Evolutionary conservation across 53 echinoderm and acorn worm genomes (phyloP), one percentile per base, ranked within the genome.

Genomic region (Antedon mediterranea): DNA sequence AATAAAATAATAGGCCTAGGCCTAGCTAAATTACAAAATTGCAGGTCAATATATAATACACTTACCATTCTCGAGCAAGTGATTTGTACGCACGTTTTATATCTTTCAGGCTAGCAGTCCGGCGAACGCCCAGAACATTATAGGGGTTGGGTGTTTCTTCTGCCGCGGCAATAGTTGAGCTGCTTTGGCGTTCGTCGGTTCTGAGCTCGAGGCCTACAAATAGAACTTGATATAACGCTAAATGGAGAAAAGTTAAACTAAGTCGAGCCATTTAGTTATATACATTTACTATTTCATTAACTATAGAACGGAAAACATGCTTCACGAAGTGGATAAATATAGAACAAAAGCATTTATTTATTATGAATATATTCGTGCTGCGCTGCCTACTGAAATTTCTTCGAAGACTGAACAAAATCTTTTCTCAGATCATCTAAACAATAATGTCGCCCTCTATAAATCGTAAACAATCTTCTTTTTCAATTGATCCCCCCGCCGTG

Each of bases 61-160:
- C 85, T 81, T 82, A 93, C 93, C 93, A 93, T 83, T 93, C 90
- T 20, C 89, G 80, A 30, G 88, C 93, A 29, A 93, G 86, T 32
- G 85, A 82, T 71, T 90, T 93, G 82, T 93, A 93, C 18, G 87
- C 83, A 43, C 72, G 76, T 74, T 93, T 93, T 71, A 93, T 88
- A 43, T 93, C 90, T 74, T 71, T 43, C 41, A 43, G 85, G 70
- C 84, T 86, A 27, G 93, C 84, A 72, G 88, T 82, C 77, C 87
- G 85, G 28, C 80, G 75, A 20, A 93, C 93, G 29, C 90, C 90
- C 29, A 93, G 82, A 14, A 83, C 71, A 18, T 85, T 76, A 75
- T 93, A 93, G 15, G 93, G 93, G 57, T 57, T 23, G 9, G 23
- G 57, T 2, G 20, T 15, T 57, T 13, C 2, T 57, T 57, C 57